Conservation (phyloP, 1,140 invertebrate species). For the Zaprionus africanus region DNA sequence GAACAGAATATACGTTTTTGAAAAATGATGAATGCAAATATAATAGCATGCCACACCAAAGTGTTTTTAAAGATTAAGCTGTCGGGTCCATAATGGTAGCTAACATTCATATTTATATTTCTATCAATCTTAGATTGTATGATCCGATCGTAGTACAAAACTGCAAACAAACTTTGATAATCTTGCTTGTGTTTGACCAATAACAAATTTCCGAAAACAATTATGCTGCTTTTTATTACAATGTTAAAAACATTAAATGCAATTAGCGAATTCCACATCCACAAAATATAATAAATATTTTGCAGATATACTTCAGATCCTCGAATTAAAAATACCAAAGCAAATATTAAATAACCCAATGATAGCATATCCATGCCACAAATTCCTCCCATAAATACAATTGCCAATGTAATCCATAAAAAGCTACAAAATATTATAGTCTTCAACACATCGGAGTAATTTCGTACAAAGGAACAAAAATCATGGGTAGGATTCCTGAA, state of each 20-base stretch:
- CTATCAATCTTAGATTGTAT: not conserved
- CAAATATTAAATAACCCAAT: conserved; percentile 96
- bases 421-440: conserved; percentile 92
- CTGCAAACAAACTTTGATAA: conserved; percentile 92
- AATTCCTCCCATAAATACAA: conserved; percentile 97
- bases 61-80: conserved; percentile 55
- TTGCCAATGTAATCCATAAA: conserved; percentile 96
- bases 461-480: conserved; percentile 84
- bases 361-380: conserved; percentile 97
- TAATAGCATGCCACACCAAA: conserved; percentile 96
- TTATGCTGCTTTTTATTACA: conserved; percentile 89
- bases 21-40: conserved; percentile 95
- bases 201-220: conserved; percentile 43
- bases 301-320: conserved; percentile 97
- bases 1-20: conserved; percentile 96
- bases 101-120: conserved; percentile 83
- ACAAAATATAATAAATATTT: conserved; percentile 91
- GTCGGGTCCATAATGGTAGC: conserved; percentile 56
- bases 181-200: conserved; percentile 22
- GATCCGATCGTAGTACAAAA: conserved; percentile 51
- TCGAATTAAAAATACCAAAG: conserved; percentile 98
- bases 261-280: conserved; percentile 95
- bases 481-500: conserved; percentile 94
- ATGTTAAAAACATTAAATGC: conserved; percentile 96
- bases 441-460: conserved; percentile 94